Evolutionary conservation across 2,113 vertebrate species (phyloP).

Genomic region (Dicerorhinus sumatrensis): DNA sequence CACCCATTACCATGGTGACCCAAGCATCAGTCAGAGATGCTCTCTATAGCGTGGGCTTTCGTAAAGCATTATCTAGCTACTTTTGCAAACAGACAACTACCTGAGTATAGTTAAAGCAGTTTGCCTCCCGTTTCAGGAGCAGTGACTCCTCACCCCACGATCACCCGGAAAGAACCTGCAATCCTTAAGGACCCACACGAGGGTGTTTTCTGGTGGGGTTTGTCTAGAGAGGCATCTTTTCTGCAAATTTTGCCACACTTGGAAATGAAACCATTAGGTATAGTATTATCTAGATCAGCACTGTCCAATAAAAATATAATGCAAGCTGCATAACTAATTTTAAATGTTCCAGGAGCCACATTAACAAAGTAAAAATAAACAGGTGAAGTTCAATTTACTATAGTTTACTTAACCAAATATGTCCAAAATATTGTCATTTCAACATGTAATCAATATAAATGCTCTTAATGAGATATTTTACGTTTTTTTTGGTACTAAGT

Average conservation of each 20-base stretch:
- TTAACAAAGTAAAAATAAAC: neutral
- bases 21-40: too few relatives aligned
- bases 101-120: too few relatives aligned
- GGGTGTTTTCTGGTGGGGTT: neutral
- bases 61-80: too few relatives aligned
- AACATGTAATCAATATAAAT: neutral
- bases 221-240: neutral
- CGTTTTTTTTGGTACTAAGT: neutral
- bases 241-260: neutral
- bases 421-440: neutral
- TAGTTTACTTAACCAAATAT: neutral
- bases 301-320: neutral
- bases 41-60: too few relatives aligned
- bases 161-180: neutral
- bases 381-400: neutral
- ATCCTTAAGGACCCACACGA: neutral
- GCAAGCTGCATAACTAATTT: neutral
- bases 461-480: neutral
- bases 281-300: neutral
- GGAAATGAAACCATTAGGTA: neutral
- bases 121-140: too few relatives aligned
- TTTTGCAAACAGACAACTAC: too few relatives aligned
- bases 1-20: too few relatives aligned
- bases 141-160: neutral
- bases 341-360: neutral